Evolutionary conservation across 2,113 vertebrate genomes (phyloP).

Genomic region (Macheiramphus alcinus): DNA sequence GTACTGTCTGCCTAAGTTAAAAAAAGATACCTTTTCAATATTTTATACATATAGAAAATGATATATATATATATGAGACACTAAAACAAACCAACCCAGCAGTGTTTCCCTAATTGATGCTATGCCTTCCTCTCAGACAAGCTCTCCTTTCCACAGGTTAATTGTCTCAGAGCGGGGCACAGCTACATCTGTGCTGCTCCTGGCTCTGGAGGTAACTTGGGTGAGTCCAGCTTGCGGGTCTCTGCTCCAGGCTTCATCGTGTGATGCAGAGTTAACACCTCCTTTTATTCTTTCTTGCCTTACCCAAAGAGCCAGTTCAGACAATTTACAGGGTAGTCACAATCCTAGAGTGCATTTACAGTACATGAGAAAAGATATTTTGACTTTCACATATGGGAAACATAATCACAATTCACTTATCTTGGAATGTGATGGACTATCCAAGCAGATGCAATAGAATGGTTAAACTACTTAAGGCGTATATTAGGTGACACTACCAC

Average conservation of each 20-base stretch:
- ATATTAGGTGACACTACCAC: neutral
- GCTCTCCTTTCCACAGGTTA: neutral
- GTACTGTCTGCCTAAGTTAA: neutral
- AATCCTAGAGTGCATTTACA: neutral
- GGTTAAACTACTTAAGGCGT: neutral
- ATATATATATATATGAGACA: neutral
- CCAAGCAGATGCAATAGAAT: neutral
- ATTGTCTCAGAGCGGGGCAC: neutral
- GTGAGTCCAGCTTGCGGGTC: neutral
- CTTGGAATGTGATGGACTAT: neutral
- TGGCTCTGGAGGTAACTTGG: neutral
- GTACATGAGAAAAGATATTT: neutral
- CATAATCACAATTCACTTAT: neutral
- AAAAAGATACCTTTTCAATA: neutral
- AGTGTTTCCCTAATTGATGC: neutral
- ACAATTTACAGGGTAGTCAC: neutral
- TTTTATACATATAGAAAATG: neutral
- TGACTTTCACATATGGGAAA: neutral
- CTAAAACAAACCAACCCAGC: neutral
- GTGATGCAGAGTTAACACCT: neutral
- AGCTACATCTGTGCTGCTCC: neutral
- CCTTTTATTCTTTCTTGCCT: neutral
- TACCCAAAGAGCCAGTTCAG: neutral
- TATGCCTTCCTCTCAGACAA: neutral
- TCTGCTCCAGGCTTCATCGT: neutral